phyloP scores from a whole-genome alignment of 2,113 vertebrate species.

The Cavia porcellus region DNA sequence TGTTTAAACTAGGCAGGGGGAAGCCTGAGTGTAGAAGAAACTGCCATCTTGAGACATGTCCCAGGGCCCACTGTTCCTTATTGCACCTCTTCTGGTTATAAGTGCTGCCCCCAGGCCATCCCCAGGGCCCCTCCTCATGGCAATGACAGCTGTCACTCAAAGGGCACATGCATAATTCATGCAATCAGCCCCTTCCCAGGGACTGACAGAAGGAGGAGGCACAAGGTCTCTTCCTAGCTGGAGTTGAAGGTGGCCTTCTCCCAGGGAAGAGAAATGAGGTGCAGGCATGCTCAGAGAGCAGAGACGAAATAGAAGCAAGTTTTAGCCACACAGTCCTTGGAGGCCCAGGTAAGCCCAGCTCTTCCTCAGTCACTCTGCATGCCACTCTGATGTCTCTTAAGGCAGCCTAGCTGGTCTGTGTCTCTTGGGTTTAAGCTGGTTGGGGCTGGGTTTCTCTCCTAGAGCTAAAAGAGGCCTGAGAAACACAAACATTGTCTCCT shows the following conservation, averaged over 20 bases:
- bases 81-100: not conserved
- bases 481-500: conserved; percentile 57
- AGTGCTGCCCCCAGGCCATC: not conserved
- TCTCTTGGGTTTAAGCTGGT: not conserved
- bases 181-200: not conserved
- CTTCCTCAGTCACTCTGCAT: not conserved
- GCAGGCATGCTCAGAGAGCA: not conserved
- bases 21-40: not conserved
- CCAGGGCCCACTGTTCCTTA: not conserved
- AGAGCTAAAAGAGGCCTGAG: conserved; percentile 53
- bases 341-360: not conserved
- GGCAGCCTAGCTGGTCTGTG: not conserved
- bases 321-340: not conserved
- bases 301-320: not conserved
- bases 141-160: not conserved
- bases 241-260: not conserved
- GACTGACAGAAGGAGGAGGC: not conserved
- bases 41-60: not conserved
- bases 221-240: not conserved
- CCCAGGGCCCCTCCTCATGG: not conserved
- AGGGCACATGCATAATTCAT: not conserved
- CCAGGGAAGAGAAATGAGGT: not conserved
- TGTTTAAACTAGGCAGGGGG: not conserved
- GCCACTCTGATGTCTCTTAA: not conserved
- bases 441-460: conserved; percentile 36